Evolutionary conservation across 1,140 invertebrate genomes (phyloP), one percentile per base, ranked within the genome.

Genomic region (Calliopsis andreniformis): DNA sequence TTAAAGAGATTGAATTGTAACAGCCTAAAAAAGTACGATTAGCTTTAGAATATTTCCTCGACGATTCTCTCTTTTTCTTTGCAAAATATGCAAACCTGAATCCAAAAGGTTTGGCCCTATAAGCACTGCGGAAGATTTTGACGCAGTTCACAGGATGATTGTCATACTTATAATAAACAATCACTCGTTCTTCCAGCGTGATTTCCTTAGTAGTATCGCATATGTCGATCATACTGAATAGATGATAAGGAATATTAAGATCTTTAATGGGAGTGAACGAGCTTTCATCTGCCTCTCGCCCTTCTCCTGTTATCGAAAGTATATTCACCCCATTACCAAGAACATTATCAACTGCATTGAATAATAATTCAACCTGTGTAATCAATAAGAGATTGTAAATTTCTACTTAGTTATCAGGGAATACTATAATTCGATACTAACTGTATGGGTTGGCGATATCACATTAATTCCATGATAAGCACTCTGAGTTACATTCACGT

Each of bases 151-250:
- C 96, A 0, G 98, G 96, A 90, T 96, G 95, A 85, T 98, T 98
- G 80, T 99, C 97, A 83, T 99, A 99, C 89, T 99, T 99, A 90
- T 98, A 99, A 89, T 99, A 99, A 1, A 99, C 82, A 3, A 99
- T 88, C 6, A 99, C 94, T 68, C 98, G 93, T 86, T 99, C 98
- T 89, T 98, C 95, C 0, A 99, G 94, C 8, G 93, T 93, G 32
- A 99, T 95, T 87, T 97, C 96, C 93, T 99, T 99, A 18, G 96
- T 95, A 0, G 97, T 96, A 89, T 99, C 97, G 90, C 99, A 99
- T 69, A 99, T 98, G 80, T 99, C 97, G 20, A 99, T 94, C 81
- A 99, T 90, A 39, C 98, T 98, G 91, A 99, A 99, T n/a, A 98
- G 91, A 86, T 97, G 94, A 87, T 99, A 99, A 0, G 98, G 98